Evolutionary conservation across 1,140 invertebrate species (phyloP).

Genomic region (Polypedilum vanderplanki): DNA sequence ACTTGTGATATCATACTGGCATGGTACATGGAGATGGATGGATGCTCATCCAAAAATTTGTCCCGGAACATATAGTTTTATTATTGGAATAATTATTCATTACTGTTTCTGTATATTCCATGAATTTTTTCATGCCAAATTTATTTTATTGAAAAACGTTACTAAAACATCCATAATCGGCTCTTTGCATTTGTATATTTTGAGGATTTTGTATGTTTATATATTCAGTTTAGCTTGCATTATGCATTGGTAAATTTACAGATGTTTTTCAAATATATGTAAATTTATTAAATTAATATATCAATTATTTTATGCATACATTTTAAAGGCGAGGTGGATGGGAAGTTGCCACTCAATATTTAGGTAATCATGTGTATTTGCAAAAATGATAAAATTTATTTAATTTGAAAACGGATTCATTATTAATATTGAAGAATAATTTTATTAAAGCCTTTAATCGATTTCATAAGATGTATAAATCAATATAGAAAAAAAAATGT

Average conservation of each 20-base stretch:
- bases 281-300: too few species aligned
- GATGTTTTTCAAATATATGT: not conserved
- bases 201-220: slow-evolving; percentile 49
- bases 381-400: too few species aligned
- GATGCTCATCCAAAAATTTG: slow-evolving; percentile 49
- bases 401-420: too few species aligned
- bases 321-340: slow-evolving; percentile 43
- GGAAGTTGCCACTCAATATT: slow-evolving; percentile 35
- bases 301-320: too few species aligned
- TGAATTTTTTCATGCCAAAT: slow-evolving; percentile 35
- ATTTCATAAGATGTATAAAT: too few species aligned
- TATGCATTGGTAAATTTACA: slow-evolving; percentile 54
- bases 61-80: slow-evolving; percentile 44
- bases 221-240: slow-evolving; percentile 51
- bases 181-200: slow-evolving; percentile 28
- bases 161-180: not conserved
- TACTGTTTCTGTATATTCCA: slow-evolving; percentile 45
- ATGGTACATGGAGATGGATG: slow-evolving; percentile 58
- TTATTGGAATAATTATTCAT: slow-evolving; percentile 47
- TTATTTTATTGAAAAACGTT: slow-evolving; percentile 30
- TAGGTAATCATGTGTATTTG: not conserved
- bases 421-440: too few species aligned
- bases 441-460: too few species aligned
- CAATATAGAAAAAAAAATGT: too few species aligned
- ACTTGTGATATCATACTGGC: slow-evolving; percentile 57